Percentiles rank a stretch among this genome's conserved stretches.
phyloP scores from a whole-genome alignment of 2,797 vertebrate species.

The Melanotaenia pygmaea region DNA sequence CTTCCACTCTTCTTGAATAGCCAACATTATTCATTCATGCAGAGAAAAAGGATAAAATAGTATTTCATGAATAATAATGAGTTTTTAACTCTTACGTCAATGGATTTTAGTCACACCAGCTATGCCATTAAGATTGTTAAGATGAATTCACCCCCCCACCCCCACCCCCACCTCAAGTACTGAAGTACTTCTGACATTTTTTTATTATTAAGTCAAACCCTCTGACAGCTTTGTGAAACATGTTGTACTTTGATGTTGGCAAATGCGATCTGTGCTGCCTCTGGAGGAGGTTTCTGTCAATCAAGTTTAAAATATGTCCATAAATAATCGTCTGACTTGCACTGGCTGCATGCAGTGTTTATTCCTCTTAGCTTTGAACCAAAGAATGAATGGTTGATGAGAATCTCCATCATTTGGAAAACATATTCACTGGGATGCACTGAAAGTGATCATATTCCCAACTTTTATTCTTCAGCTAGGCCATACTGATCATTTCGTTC shows the following conservation, averaged over 20 bases:
- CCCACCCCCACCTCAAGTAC: background rate
- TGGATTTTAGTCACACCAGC: background rate
- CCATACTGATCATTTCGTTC: background rate
- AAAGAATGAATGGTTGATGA: background rate
- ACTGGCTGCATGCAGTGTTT: background rate
- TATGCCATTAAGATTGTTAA: background rate
- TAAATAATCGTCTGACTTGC: background rate
- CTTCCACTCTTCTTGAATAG: background rate
- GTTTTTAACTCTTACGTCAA: background rate
- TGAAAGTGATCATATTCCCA: background rate
- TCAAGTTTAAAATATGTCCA: background rate
- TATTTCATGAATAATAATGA: background rate
- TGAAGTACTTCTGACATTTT: background rate
- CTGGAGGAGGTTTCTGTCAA: background rate
- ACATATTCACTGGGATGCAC: background rate
- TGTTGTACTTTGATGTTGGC: background rate
- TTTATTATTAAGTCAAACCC: background rate
- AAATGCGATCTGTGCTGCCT: background rate
- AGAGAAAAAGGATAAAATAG: background rate
- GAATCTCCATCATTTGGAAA: background rate
- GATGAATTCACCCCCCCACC: background rate
- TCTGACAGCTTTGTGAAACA: background rate
- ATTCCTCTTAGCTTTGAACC: background rate
- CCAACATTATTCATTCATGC: background rate
- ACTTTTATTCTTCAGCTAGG: background rate